Percentiles rank a stretch among this genome's conserved stretches.
Evolutionary conservation across 2,888 invertebrate species (phyloP).

Genomic region (Himalopsyche kuldschensis): DNA sequence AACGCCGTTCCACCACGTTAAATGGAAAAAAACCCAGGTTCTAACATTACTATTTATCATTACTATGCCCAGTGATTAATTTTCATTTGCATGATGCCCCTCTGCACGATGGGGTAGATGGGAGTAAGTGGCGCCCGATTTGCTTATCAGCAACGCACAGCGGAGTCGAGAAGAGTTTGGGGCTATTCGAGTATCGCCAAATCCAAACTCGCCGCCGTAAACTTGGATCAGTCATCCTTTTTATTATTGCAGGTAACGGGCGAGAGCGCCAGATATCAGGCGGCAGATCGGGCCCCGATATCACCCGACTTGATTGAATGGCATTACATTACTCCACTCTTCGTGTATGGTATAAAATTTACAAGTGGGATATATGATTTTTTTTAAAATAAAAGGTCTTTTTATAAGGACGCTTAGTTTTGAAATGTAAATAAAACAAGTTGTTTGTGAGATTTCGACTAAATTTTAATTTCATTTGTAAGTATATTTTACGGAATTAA

Average conservation of each 20-base stretch:
- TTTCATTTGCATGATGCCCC: background rate
- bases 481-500: too few species aligned
- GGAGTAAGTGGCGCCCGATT: conserved; percentile 23
- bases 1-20: too few species aligned
- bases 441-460: too few species aligned
- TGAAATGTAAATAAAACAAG: too few species aligned
- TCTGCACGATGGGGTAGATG: background rate
- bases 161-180: background rate
- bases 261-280: background rate
- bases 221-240: background rate
- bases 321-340: background rate
- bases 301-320: background rate
- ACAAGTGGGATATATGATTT: too few species aligned
- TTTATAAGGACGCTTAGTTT: too few species aligned
- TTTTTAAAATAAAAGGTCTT: too few species aligned
- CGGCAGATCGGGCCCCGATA: background rate
- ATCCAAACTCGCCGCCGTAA: background rate
- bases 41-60: too few species aligned
- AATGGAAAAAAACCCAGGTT: too few species aligned
- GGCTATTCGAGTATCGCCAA: background rate
- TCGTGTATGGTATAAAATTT: too few species aligned
- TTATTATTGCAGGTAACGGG: background rate
- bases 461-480: too few species aligned
- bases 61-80: too few species aligned
- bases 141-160: conserved; percentile 36